phyloP scores from a whole-genome alignment of 2,113 vertebrate species.

The Gavia stellata region DNA sequence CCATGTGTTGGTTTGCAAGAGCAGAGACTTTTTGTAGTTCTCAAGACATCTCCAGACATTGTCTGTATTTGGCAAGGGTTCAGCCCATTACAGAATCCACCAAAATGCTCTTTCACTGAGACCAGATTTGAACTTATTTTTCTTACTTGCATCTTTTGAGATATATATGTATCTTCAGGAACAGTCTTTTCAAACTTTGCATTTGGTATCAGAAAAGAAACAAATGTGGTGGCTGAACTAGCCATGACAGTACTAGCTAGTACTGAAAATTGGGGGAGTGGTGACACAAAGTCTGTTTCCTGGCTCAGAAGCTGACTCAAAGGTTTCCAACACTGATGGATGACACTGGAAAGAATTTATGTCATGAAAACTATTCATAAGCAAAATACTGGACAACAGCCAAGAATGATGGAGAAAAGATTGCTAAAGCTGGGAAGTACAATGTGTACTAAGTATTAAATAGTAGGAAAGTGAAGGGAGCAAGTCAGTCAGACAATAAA shows the following conservation, averaged over 20 bases:
- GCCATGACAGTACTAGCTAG: neutral
- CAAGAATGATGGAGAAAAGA: neutral
- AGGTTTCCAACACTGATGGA: neutral
- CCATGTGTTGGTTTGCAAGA: neutral
- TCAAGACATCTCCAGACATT: neutral
- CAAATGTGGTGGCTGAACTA: neutral
- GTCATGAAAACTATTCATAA: neutral
- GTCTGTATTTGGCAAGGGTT: neutral
- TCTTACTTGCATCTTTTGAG: neutral
- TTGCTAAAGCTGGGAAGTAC: neutral
- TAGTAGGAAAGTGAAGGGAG: neutral
- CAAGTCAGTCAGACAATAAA: slow-evolving; percentile 5
- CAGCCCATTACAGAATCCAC: neutral
- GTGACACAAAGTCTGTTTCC: neutral
- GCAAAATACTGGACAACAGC: neutral
- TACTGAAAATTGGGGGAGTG: neutral
- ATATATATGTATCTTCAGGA: neutral
- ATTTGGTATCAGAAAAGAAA: neutral
- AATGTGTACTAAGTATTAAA: neutral
- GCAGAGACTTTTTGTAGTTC: neutral
- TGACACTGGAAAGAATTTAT: neutral
- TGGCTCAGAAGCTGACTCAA: neutral
- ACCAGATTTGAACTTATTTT: neutral
- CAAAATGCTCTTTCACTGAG: neutral
- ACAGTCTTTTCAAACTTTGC: neutral